Conservation (phyloP, 2,888 invertebrate genomes). For the Zaprionus lineosus region DNA sequence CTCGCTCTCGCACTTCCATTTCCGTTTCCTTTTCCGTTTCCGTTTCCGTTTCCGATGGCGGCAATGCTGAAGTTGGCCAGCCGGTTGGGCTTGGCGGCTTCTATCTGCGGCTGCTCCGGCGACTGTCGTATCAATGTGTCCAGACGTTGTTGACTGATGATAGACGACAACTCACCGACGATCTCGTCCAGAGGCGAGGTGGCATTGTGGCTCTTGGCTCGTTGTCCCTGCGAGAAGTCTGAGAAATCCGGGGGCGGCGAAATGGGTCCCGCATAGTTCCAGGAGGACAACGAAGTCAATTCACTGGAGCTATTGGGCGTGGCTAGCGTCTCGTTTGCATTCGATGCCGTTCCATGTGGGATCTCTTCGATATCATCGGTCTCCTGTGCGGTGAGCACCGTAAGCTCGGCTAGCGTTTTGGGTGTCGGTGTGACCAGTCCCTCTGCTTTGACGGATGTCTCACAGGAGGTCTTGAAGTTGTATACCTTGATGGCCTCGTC, state of each 20-base stretch:
- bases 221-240: constrained; percentile 44
- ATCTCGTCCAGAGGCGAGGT: constrained; percentile 72
- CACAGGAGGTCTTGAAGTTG: constrained; percentile 81
- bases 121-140: constrained; percentile 70
- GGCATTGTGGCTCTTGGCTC: constrained; percentile 28
- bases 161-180: constrained; percentile 74
- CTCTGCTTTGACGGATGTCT: constrained; percentile 72
- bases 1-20: constrained; percentile 5
- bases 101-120: constrained; percentile 63
- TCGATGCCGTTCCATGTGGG: constrained; percentile 12
- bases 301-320: constrained; percentile 60
- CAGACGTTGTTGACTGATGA: constrained; percentile 75
- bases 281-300: constrained; percentile 67
- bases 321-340: constrained; percentile 11
- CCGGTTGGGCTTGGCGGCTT: constrained; percentile 77
- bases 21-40: background rate
- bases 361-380: constrained; percentile 7
- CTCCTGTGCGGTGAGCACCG: constrained; percentile 30
- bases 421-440: constrained; percentile 12
- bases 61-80: constrained; percentile 80
- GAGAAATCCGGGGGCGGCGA: constrained; percentile 82
- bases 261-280: constrained; percentile 81
- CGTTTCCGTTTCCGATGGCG: constrained; percentile 23
- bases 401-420: constrained; percentile 42
- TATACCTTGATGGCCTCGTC: constrained; percentile 82